Evolutionary conservation across 2,113 vertebrate genomes (phyloP), one percentile per base, ranked within the genome.

Genomic region (Sprattus sprattus): DNA sequence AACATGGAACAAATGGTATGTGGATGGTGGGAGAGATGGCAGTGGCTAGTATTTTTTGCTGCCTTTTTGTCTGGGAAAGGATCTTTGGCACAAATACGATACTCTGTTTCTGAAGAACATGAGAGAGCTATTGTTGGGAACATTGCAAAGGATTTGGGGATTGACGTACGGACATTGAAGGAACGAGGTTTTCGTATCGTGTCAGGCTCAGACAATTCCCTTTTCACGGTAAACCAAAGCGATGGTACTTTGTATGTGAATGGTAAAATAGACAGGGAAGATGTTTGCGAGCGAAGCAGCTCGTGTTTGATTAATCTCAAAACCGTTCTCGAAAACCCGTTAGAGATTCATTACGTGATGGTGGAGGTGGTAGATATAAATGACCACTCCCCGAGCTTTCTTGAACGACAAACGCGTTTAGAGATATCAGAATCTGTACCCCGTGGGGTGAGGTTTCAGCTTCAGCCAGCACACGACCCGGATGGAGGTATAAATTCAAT

Each of bases 91-190:
- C 89, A 91, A 50, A 86, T 91, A 45, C 80, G 86, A 16, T 92
- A 92, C 81, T 88, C 89, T 45, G 50, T 92, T 86, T 86, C 89
- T 15, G 91, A 90, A 28, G 81, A 67, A 28, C 88, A 88, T 47
- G 81, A 85, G 0, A 89, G 89, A 81, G 52, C 82, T 46, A 67
- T 88, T 45, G 89, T 92, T 1, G 90, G 91, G 84, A 91, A 91
- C 82, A 83, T 90, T 49, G 91, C 91, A 11, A 89, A 91, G 2
- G 89, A 92, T 85, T 85, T 92, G 49, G 91, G 90, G 54, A 49
- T 92, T 39, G 91, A 92, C 81, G 15, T 87, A 2, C 88, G 81
- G 11, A 81, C 81, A 45, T 45, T 91, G 28, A 86, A 1, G 3
- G 86, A 86, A 8, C 88, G 89, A 47, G 54, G 83, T 2, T 86